Base-by-base conservation (phyloP, 1,140 invertebrate genomes). In the Calliphora vicina region DNA sequence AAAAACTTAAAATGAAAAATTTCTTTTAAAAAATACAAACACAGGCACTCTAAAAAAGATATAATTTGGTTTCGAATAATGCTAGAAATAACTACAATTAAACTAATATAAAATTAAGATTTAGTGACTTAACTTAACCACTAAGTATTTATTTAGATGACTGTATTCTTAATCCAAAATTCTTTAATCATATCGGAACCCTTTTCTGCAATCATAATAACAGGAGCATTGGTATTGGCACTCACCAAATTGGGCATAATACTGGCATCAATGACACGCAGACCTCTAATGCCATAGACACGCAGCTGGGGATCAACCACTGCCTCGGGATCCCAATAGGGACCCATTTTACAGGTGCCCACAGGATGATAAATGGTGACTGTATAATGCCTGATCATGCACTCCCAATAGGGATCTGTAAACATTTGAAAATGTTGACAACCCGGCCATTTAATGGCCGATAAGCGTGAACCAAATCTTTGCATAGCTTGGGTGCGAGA, bases 341-440 rank as follows among this genome's bases (percentile, higher is more conserved):
- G 95, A 0, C 97, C 97, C 97, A 99, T 99, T 89, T 97, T 98
- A 80, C 95, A 96, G 0, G 97, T 98, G 0, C 97, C 97, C 0
- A 96, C 94, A 0, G 97, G 96, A 92, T 98, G 97, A 87, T 97
- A 97, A n/a, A 93, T 92, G 0, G 97, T 97, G 1, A 93, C 94
- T 0, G 95, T 95, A 83, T 97, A 96, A 9, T 94, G 92, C 15
- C 95, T 91, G 6, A 96, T 95, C 94, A 96, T 96, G 86, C 96
- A 97, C 86, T 96, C 95, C 93, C 95, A 96, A 86, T 95, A 97
- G 4, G 91, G 86, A 86, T 97, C 96, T 0, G 94, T 94, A 86
- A 94, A 95, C 72, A 93, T 89, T 0, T 91, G 91, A 17, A 96
- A 90, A 35, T 94, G 92, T 23, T 91, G 91, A 84, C 96, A 97